Percentiles rank a stretch among this genome's conserved stretches.
Conservation (phyloP, 1,140 invertebrate genomes). For the Diorhabda sublineata region DNA sequence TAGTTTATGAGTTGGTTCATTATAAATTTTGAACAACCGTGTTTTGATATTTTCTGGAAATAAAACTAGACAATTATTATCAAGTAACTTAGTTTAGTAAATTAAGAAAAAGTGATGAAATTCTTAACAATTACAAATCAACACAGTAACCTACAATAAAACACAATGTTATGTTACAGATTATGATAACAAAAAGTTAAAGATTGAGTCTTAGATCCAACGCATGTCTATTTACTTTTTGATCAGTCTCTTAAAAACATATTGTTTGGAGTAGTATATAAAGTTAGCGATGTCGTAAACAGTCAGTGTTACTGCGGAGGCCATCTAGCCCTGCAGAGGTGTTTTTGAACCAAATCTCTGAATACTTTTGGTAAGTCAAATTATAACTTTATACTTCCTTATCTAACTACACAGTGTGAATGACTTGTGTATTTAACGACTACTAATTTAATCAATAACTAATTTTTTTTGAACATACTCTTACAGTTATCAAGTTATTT, state of each 20-base stretch:
- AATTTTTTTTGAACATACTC: too few species aligned
- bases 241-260: constrained; percentile 28
- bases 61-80: too few species aligned
- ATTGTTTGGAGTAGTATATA: constrained; percentile 27
- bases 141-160: neutral
- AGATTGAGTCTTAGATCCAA: constrained; percentile 18
- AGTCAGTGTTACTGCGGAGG: constrained; percentile 30
- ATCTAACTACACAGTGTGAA: neutral
- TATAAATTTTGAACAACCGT: too few species aligned
- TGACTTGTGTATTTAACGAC: neutral
- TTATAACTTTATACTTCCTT: neutral
- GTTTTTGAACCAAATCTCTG: constrained; percentile 22
- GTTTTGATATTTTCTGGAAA: too few species aligned
- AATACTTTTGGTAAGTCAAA: constrained; percentile 24
- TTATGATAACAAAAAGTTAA: constrained; percentile 8
- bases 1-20: too few species aligned
- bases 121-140: too few species aligned
- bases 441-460: too few species aligned
- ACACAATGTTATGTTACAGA: constrained; percentile 8
- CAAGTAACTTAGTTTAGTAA: too few species aligned
- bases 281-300: constrained; percentile 24
- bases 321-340: constrained; percentile 29
- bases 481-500: too few species aligned
- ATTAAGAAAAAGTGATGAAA: too few species aligned
- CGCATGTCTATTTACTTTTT: constrained; percentile 30